These are phyloP conservation scores for Burhinus bistriatus DNA, from an alignment of 2,113 vertebrate species.

Conservation along the genomic window DNA sequence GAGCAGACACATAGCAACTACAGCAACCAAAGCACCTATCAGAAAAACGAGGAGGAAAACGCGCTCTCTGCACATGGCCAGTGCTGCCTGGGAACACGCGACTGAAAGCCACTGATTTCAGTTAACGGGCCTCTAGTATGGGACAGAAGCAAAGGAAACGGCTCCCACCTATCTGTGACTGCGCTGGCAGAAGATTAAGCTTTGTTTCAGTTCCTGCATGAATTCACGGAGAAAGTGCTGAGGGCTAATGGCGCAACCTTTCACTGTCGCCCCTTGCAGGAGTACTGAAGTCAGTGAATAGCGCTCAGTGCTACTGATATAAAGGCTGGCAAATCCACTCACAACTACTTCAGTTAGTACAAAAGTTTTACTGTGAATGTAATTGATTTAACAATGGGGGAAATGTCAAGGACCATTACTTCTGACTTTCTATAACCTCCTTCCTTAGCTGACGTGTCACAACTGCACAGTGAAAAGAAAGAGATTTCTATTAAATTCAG, in stretches of 20 bases:
- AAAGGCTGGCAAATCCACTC: not conserved
- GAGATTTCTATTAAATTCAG: not conserved
- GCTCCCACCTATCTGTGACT: not conserved
- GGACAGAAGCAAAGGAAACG: not conserved
- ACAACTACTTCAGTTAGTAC: not conserved
- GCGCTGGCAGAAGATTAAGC: not conserved
- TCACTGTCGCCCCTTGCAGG: not conserved
- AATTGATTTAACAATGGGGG: not conserved
- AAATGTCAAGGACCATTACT: conserved; percentile 9
- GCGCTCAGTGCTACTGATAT: not conserved
- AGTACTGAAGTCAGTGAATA: not conserved
- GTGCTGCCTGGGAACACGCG: rapidly evolving
- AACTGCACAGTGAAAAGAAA: not conserved
- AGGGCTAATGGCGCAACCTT: not conserved
- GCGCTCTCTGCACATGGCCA: not conserved
- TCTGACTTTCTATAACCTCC: not conserved
- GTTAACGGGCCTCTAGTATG: not conserved
- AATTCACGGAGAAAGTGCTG: not conserved
- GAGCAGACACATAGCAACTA: not conserved
- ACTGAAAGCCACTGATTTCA: not conserved
- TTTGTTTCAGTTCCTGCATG: not conserved
- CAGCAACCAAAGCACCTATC: not conserved
- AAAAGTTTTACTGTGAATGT: not conserved
- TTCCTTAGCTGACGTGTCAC: not conserved
- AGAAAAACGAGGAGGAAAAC: rapidly evolving